Evolutionary conservation across 2,797 vertebrate species (phyloP).

Genomic region (Cryptoblepharus egeriae): DNA sequence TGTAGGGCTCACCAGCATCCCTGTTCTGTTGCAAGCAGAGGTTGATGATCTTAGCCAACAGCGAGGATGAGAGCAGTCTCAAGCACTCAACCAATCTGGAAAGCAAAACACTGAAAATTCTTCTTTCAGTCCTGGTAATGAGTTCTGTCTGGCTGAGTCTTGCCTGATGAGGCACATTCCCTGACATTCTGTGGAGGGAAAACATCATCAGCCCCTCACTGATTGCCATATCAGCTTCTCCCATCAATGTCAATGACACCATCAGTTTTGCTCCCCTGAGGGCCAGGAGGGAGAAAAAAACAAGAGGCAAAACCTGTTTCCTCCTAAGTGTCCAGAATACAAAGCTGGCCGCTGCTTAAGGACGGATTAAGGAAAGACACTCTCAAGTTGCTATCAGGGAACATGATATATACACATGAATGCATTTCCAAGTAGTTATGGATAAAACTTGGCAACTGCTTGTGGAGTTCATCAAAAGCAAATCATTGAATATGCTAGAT

Average conservation of each 20-base stretch:
- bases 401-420: not conserved
- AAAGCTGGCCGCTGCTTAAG: not conserved
- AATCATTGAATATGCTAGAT: conserved; percentile 20
- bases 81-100: not conserved
- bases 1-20: no score
- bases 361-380: conserved; percentile 1
- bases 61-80: not conserved
- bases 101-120: not conserved
- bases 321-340: conserved; percentile 2
- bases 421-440: not conserved
- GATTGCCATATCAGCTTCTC: conserved; percentile 28
- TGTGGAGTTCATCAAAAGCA: conserved; percentile 27
- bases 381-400: conserved; percentile 11
- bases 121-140: not conserved
- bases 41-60: not conserved
- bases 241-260: fast-evolving
- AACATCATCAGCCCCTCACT: not conserved
- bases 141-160: not conserved
- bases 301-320: not conserved
- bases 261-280: conserved; percentile 42
- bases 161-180: no score
- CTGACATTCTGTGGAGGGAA: conserved; percentile 8
- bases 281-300: not conserved
- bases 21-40: not conserved
- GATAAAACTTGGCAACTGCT: not conserved